phyloP scores from a whole-genome alignment of 2,888 invertebrate species.

The Psylliodes chrysocephalus region DNA sequence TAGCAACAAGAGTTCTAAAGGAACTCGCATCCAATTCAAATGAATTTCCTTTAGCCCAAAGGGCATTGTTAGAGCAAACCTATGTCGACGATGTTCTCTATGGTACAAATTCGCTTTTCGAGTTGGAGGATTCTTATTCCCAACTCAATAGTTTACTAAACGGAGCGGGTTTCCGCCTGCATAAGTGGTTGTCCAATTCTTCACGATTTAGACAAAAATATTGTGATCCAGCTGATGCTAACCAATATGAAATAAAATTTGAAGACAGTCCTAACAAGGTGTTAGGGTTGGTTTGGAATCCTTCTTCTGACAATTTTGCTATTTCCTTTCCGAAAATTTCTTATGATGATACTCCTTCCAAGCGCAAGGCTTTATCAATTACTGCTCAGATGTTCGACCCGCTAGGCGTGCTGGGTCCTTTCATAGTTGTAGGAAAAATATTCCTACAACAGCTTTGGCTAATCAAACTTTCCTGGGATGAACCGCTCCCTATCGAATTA shows the following conservation, averaged over 20 bases:
- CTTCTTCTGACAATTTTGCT: no score
- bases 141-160: slow-evolving; percentile 15
- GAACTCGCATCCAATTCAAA: background rate
- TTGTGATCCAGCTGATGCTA: no score
- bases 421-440: slow-evolving; percentile 10
- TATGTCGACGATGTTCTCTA: no score
- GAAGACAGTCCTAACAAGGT: no score
- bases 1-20: no score
- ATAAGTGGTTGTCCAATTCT: slow-evolving; percentile 24
- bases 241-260: no score
- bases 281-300: no score
- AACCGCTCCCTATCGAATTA: background rate
- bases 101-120: no score
- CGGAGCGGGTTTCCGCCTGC: slow-evolving; percentile 18
- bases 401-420: background rate
- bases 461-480: slow-evolving; percentile 19
- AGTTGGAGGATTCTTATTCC: background rate
- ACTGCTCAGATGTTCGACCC: slow-evolving; percentile 8
- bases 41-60: slow-evolving; percentile 3
- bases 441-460: slow-evolving; percentile 23
- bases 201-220: slow-evolving; percentile 5
- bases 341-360: no score
- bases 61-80: no score
- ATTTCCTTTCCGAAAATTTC: no score
- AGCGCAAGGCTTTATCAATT: slow-evolving; percentile 8